Conservation (phyloP, 2,113 vertebrate genomes). For the Bufo bufo region DNA sequence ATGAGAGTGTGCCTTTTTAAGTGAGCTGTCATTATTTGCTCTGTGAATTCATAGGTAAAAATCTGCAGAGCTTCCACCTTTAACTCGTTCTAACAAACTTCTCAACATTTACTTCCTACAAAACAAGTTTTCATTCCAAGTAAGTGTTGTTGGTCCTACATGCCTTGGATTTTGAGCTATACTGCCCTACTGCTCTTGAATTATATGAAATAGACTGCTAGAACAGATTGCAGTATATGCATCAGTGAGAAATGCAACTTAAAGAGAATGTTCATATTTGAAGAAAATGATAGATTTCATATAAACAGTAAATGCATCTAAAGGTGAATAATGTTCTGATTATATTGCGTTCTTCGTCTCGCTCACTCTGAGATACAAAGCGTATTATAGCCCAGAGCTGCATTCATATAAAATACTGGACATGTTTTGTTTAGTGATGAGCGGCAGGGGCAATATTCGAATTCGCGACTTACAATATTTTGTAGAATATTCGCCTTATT, state of each 20-base stretch:
- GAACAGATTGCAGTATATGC: too few relatives aligned
- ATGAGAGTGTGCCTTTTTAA: constrained; percentile 25
- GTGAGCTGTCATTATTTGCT: constrained; percentile 32
- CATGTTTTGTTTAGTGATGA: too few relatives aligned
- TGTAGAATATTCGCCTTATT: too few relatives aligned
- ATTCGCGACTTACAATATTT: too few relatives aligned
- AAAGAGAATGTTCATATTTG: not conserved
- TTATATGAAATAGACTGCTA: too few relatives aligned
- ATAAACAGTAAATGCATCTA: not conserved
- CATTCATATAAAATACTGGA: not conserved
- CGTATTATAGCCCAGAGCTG: not conserved
- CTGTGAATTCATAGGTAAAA: not conserved
- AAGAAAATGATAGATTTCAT: not conserved
- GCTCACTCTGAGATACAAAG: not conserved
- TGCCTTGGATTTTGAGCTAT: too few relatives aligned
- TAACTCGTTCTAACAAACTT: not conserved
- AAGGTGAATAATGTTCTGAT: not conserved
- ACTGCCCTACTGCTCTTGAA: too few relatives aligned
- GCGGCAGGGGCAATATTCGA: too few relatives aligned
- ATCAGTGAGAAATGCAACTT: too few relatives aligned
- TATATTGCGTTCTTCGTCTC: not conserved
- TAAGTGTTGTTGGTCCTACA: too few relatives aligned
- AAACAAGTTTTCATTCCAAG: too few relatives aligned
- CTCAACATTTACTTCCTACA: too few relatives aligned
- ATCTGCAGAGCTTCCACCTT: not conserved